Evolutionary conservation across 2,888 invertebrate species (phyloP).

Genomic region (Cryptus viduatorius): DNA sequence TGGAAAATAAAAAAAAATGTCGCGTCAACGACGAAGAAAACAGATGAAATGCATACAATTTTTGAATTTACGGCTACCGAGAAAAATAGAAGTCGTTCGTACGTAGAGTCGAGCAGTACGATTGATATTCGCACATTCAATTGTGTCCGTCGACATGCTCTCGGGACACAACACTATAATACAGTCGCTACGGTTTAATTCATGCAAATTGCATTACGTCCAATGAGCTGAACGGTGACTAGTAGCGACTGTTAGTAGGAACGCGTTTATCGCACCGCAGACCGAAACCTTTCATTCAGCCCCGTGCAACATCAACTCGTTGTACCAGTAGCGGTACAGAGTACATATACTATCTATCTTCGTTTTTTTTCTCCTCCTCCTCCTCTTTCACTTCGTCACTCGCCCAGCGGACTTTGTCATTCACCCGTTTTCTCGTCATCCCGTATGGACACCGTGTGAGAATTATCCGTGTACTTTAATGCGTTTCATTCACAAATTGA

Average conservation of each 20-base stretch:
- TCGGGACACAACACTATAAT: slow-evolving; percentile 2
- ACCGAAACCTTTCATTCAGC: slow-evolving; percentile 75
- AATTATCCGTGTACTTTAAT: slow-evolving; percentile 22
- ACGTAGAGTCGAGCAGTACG: not conserved
- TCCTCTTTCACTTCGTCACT: slow-evolving; percentile 31
- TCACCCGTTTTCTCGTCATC: slow-evolving; percentile 55
- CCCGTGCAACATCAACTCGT: slow-evolving; percentile 40
- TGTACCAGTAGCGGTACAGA: slow-evolving; percentile 11
- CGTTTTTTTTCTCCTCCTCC: slow-evolving; percentile 6
- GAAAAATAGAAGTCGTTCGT: not conserved
- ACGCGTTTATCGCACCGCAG: slow-evolving; percentile 61
- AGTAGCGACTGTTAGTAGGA: slow-evolving; percentile 51
- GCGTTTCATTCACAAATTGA: slow-evolving; percentile 20
- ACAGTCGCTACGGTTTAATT: slow-evolving; percentile 71
- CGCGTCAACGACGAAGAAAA: not conserved
- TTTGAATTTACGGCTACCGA: not conserved
- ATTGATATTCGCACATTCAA: not conserved
- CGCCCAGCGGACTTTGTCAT: slow-evolving; percentile 20
- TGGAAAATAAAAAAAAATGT: not conserved
- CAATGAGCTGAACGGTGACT: slow-evolving; percentile 70
- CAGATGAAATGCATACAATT: not conserved
- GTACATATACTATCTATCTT: slow-evolving; percentile 17
- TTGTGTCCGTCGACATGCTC: not conserved
- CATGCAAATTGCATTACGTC: slow-evolving; percentile 77
- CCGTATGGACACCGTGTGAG: not conserved